phyloP scores from a whole-genome alignment of 1,140 invertebrate genomes.

The Trichonephila clavata region DNA sequence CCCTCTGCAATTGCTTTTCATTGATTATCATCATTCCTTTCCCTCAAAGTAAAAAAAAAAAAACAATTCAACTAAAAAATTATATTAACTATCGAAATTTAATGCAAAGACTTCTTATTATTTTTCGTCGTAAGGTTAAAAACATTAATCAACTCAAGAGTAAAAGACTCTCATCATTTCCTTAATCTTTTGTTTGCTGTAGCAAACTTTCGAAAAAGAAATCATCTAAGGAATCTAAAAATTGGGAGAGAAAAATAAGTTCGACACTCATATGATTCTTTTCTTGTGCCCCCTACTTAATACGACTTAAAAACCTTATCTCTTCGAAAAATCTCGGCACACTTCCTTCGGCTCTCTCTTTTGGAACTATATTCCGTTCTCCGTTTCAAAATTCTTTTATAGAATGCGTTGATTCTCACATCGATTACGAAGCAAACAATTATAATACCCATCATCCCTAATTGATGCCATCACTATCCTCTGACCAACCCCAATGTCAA shows the following conservation, averaged over 20 bases:
- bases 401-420: not conserved
- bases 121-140: too few species aligned
- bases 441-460: slow-evolving; percentile 60
- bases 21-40: too few species aligned
- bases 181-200: too few species aligned
- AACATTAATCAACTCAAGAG: too few species aligned
- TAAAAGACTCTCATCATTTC: too few species aligned
- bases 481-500: slow-evolving; percentile 61
- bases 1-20: too few species aligned
- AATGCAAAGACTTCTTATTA: too few species aligned
- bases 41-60: too few species aligned
- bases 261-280: not conserved
- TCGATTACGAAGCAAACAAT: slow-evolving; percentile 40
- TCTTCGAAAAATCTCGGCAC: not conserved
- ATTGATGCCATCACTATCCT: slow-evolving; percentile 40
- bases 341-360: not conserved
- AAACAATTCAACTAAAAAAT: too few species aligned
- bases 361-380: not conserved
- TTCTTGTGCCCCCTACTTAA: not conserved
- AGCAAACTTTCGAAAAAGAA: not conserved
- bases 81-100: too few species aligned
- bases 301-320: not conserved
- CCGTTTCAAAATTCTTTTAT: not conserved
- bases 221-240: not conserved
- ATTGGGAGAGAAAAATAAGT: not conserved